Evolutionary conservation across 2,888 invertebrate species (phyloP), one percentile per base, ranked within the genome.

Genomic region (Euphydryas editha): DNA sequence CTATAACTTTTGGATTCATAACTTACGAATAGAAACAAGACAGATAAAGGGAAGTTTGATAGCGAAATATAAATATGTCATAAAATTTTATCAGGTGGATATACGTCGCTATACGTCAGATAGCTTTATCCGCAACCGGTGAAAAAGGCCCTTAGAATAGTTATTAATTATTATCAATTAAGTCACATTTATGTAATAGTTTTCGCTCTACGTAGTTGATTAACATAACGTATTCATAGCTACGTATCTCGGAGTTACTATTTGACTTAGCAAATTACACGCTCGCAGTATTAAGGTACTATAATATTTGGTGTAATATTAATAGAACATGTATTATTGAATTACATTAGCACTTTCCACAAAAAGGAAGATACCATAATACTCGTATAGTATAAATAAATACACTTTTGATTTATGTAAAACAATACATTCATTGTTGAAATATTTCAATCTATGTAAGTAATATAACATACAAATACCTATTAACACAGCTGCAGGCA

Each of bases 401-500:
- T 1, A 5, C 15, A 7, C 39, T 44, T n/a, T 21, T 61, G 54
- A 17, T 30, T 61, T 58, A 13, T 54, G 4, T 54, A 54, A 30
- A 30, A 13, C 10, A 49, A 13, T 21, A 39, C 4, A 49, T 13
- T 24, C 49, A 15, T 51, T 51, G n/a, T 21, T 51, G 7, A 51
- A 54, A 30, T 15, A 62, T 54, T 49, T 62, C 55, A 37, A 59
- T 59, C 51, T 46, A 69, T 67, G 68, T 72, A 82, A 89, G 88
- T 85, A 78, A 89, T 90, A 85, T 77, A 51, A 80, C 79, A 84
- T 78, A 82, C 78, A 51, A 51, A 81, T 81, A 74, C 67, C 69
- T 76, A 76, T 84, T 85, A 88, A 78, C 84, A 85, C 83, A 88
- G 85, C 84, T 87, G 86, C 88, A 88, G 84, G 87, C 83, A 87